Conservation (phyloP, 2,113 vertebrate species). For the Tupaia chinensis region DNA sequence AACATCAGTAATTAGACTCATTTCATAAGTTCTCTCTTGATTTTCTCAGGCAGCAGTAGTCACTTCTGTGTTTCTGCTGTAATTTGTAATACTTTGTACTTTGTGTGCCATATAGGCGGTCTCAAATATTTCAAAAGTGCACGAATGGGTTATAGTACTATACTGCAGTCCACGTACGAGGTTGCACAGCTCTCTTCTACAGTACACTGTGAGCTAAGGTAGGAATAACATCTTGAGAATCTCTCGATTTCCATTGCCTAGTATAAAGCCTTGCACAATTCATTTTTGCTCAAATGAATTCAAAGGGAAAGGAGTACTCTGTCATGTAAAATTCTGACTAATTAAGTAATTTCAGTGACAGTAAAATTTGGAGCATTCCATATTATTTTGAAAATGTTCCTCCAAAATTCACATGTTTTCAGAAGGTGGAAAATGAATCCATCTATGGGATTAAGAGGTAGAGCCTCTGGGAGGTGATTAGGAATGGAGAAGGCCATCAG, state of each 20-base stretch:
- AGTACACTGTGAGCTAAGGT: not conserved
- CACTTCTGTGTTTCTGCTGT: not conserved
- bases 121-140: not conserved
- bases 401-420: no score
- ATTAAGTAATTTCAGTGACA: not conserved
- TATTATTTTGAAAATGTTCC: constrained; percentile 8
- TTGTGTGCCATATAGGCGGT: not conserved
- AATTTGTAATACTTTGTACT: not conserved
- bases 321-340: not conserved
- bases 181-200: not conserved
- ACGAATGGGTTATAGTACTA: not conserved
- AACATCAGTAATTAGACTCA: not conserved
- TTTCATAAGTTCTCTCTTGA: not conserved
- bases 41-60: not conserved
- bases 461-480: no score
- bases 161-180: not conserved
- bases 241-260: not conserved
- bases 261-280: not conserved
- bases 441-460: no score
- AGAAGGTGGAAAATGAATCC: no score
- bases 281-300: constrained; percentile 22
- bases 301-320: not conserved
- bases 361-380: not conserved
- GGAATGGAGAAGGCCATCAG: no score
- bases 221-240: not conserved